Evolutionary conservation across 2,888 invertebrate species (phyloP), one percentile per base, ranked within the genome.

Genomic region (Aricia artaxerxes): DNA sequence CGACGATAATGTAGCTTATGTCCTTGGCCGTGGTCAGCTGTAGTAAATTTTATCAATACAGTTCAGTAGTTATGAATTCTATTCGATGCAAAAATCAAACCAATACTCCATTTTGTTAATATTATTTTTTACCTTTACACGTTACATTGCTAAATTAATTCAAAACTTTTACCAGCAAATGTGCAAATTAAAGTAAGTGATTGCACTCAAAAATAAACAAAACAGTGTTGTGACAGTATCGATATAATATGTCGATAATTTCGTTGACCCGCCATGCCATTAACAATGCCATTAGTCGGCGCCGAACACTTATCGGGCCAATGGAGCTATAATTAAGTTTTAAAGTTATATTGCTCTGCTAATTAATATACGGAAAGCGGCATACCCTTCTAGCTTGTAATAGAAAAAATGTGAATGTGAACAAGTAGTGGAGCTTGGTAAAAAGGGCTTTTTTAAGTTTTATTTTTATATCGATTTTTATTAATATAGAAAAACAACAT

Each of bases 201-300:
- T 38, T 69, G 69, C 35, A 69, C 69, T 69, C 13, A 69, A 69
- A 69, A 69, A 38, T 13, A 11, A 38, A 69, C 35, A 35, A 69
- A 69, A 69, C 13, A 69, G 69, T 69, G 69, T 35, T 69, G 69
- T 69, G 64, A 35, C 31, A 11, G 57, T 44, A 44, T 69, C 53
- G 78, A 53, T 78, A 81, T 80, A 79, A 81, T 80, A 82, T 81
- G 83, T 86, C 86, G 88, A 86, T 86, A 88, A 86, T 84, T 86
- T 82, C 83, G 84, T 86, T 81, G 81, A 79, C 81, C 80, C 79
- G 64, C 75, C 78, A 80, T 81, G 64, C 75, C 78, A 80, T 81
- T 82, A 82, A 82, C 80, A 78, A 81, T 80, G 80, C 82, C 83
- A 83, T 83, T 84, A 84, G 81, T 78, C 81, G 81, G 81, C 81